phyloP scores from a whole-genome alignment of 2,888 invertebrate species.

The Lochmaea crataegi region DNA sequence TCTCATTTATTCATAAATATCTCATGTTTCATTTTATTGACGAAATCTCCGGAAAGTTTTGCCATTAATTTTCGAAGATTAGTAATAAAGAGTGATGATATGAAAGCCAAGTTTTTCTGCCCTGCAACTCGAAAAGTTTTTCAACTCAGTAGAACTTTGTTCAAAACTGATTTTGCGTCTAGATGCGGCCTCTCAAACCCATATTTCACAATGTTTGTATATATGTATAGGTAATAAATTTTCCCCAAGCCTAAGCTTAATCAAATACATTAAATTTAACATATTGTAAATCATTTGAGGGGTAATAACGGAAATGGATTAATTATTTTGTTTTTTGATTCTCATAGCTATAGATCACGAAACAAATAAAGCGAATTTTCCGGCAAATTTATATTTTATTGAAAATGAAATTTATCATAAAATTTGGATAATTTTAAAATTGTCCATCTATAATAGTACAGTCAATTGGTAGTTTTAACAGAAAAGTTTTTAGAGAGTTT shows the following conservation, averaged over 20 bases:
- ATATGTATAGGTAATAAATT: constrained; percentile 26
- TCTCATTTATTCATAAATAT: constrained; percentile 1
- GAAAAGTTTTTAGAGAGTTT: too few species aligned
- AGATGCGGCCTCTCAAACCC: constrained; percentile 15
- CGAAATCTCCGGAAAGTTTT: constrained; percentile 22
- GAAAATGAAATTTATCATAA: too few species aligned
- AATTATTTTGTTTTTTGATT: constrained; percentile 9
- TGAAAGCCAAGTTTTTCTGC: constrained; percentile 28
- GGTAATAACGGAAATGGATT: background rate
- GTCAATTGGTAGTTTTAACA: too few species aligned
- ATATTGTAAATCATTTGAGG: constrained; percentile 21
- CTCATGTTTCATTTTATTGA: constrained; percentile 10
- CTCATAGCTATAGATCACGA: background rate
- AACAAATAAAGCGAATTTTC: background rate
- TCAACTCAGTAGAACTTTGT: constrained; percentile 13
- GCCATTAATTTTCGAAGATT: constrained; percentile 26
- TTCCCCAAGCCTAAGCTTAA: constrained; percentile 14
- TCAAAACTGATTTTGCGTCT: constrained; percentile 21
- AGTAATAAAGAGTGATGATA: constrained; percentile 29
- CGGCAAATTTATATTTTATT: too few species aligned
- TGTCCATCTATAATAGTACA: too few species aligned
- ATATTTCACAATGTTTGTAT: constrained; percentile 28
- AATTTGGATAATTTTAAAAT: too few species aligned
- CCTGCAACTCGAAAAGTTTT: constrained; percentile 17
- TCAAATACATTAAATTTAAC: constrained; percentile 24